These are phyloP conservation scores for Phylloscopus trochiloides DNA, from an alignment of 2,113 vertebrate species.

Conservation along the genomic window DNA sequence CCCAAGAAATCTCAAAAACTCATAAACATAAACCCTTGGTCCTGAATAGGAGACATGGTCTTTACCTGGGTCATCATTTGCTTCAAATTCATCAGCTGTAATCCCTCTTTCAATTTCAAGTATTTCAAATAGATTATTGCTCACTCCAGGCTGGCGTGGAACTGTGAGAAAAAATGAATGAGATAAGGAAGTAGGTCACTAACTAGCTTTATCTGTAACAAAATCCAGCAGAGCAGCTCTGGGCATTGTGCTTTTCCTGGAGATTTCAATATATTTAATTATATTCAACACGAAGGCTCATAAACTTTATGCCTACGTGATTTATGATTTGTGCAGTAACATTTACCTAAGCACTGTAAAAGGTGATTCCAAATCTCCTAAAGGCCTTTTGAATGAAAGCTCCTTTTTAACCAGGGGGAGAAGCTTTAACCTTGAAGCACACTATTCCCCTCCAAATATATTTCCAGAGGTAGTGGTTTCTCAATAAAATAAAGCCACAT, in stretches of 20 bases:
- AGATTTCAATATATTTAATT: constrained; percentile 14
- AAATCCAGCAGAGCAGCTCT: not conserved
- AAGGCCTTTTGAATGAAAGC: not conserved
- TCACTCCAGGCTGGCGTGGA: constrained; percentile 84
- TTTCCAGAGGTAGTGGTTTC: not conserved
- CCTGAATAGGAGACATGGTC: not conserved
- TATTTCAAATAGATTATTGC: constrained; percentile 83
- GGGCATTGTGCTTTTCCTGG: not conserved
- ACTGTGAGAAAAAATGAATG: constrained; percentile 73
- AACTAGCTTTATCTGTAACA: not conserved
- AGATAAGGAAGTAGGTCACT: not conserved
- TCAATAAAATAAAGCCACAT: not conserved
- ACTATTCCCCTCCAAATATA: not conserved
- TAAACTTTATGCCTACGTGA: not conserved
- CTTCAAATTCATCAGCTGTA: constrained; percentile 85
- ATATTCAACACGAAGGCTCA: not conserved
- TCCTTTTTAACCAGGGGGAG: not conserved
- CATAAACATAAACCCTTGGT: not conserved
- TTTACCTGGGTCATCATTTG: constrained; percentile 91
- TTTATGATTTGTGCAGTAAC: not conserved
- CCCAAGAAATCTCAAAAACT: not conserved
- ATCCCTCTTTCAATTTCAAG: constrained; percentile 93
- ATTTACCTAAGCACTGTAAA: not conserved
- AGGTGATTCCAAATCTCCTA: not conserved
- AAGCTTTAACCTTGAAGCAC: not conserved